These are phyloP conservation scores for Hyphantria cunea DNA, from an alignment of 1,140 invertebrate genomes.

Conservation along the genomic window DNA sequence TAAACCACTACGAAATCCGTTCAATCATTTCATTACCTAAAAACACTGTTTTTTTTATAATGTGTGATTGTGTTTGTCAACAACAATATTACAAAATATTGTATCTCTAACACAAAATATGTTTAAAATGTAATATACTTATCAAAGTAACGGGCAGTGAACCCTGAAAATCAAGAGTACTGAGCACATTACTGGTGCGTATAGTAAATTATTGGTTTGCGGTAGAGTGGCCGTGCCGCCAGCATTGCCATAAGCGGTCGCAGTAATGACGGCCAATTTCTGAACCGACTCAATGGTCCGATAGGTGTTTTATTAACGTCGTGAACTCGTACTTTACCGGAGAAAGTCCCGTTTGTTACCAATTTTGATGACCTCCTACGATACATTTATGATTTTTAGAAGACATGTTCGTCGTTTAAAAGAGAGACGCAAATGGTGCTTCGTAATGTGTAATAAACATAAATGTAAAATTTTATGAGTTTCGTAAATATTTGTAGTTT, in stretches of 20 bases:
- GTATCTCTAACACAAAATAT: too few species aligned
- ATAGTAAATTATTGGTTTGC: slow-evolving; percentile 61
- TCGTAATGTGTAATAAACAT: slow-evolving; percentile 7
- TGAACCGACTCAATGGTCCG: slow-evolving; percentile 44
- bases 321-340: slow-evolving; percentile 17
- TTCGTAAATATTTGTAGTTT: too few species aligned
- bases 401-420: slow-evolving; percentile 15
- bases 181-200: slow-evolving; percentile 51
- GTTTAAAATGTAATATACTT: too few species aligned
- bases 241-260: slow-evolving; percentile 45
- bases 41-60: too few species aligned
- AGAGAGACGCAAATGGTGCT: slow-evolving; percentile 1
- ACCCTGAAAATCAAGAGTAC: slow-evolving; percentile 51
- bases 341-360: slow-evolving; percentile 25
- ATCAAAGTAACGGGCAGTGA: slow-evolving; percentile 32
- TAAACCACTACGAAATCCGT: too few species aligned
- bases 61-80: too few species aligned
- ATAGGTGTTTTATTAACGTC: slow-evolving; percentile 33
- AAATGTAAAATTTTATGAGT: neutral
- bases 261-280: slow-evolving; percentile 61
- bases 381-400: slow-evolving; percentile 20
- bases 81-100: too few species aligned
- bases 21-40: too few species aligned
- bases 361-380: slow-evolving; percentile 4
- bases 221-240: slow-evolving; percentile 34